Evolutionary conservation across 2,888 invertebrate species (phyloP), one percentile per base, ranked within the genome.

Genomic region (Brassicogethes aeneus): DNA sequence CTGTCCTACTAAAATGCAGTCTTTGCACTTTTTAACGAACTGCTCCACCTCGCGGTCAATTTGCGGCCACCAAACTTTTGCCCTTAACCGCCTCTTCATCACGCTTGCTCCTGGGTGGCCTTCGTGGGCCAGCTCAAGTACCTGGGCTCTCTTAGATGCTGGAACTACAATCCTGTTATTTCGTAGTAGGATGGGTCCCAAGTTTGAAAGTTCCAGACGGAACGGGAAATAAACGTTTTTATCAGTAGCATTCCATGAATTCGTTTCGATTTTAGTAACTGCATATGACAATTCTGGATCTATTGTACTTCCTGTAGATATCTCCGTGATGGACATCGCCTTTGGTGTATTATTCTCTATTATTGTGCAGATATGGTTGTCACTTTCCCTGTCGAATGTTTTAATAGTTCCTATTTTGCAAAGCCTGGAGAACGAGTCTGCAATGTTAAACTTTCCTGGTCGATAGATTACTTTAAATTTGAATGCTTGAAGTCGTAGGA

Each of bases 11-110:
- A n/a, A n/a, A n/a, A n/a, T n/a, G n/a, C n/a, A n/a, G n/a, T n/a
- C n/a, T n/a, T n/a, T n/a, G n/a, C n/a, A n/a, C n/a, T n/a, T 16
- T 23, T 46, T 50, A 3, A 45, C 46, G 39, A 38, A 44, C 7
- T 44, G 33, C 37, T 52, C 46, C 1, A 23, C 38, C 13, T 53
- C 36, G 17, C 41, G 36, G 33, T 54, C 48, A 10, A 47, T 43
- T 15, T 35, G 36, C 5, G 52, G 47, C 50, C 50, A 54, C 51
- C 51, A 53, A 8, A 52, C 47, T 42, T 49, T 53, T 10, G 49
- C 35, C 37, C 50, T 31, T 38, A 52, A 31, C 12, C 52, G 34
- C 8, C 44, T 30, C 35, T 54, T 52, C 50, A 54, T 51, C 2
- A 46, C 47, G 3, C 47, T 48, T 32, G 40, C 47, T 12, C 54